Base-by-base conservation (phyloP, 2,113 vertebrate species). In the Pelecanoides urinatrix region DNA sequence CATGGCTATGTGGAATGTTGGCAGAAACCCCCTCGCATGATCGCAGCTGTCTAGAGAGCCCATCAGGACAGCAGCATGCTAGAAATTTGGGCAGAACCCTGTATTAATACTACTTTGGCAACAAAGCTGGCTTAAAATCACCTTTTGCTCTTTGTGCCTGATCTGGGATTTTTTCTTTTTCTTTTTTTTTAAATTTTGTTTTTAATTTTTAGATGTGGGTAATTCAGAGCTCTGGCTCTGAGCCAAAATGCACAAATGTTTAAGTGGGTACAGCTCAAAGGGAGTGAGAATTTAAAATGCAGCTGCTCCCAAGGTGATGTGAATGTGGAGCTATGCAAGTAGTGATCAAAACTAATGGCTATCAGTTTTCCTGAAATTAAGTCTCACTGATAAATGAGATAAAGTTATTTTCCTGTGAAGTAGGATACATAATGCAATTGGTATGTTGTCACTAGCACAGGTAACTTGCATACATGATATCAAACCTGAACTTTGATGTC, bases 391-490 rank as follows among this genome's bases (percentile, higher is more conserved):
- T 45, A 63, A 82, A 42, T 29, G 23, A 74, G n/a, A 88, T 50
- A 18, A n/a, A 80, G 13, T 22, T 67, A 58, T 68, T 90, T 61
- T 72, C 17, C n/a, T 65, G 20, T 72, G 36, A 76, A 83, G 49
- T 38, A 75, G 21, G 52, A 86, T 36, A 55, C 9, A 32, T 22
- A 36, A 50, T 17, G 52, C 59, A 78, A 25, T 44, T 71, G n/a
- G 12, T 27, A 59, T 27, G 8, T 34, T 68, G 36, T 32, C 59
- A 77, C 25, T 74, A 58, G 81, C 15, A 52, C 26, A 65, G 12
- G 55, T 38, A 75, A 88, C 25, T 71, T 71, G 22, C 0, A 0
- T 53, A 32, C 1, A 1, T 26, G 40, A 14, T n/a, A 75, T n/a
- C 49, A 65, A 91, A 65, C 44, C 44, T 83, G 75, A 83, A 88